Base-by-base conservation (phyloP, 92 coral and sea anemone genomes). In the Parazoanthus darwini region DNA sequence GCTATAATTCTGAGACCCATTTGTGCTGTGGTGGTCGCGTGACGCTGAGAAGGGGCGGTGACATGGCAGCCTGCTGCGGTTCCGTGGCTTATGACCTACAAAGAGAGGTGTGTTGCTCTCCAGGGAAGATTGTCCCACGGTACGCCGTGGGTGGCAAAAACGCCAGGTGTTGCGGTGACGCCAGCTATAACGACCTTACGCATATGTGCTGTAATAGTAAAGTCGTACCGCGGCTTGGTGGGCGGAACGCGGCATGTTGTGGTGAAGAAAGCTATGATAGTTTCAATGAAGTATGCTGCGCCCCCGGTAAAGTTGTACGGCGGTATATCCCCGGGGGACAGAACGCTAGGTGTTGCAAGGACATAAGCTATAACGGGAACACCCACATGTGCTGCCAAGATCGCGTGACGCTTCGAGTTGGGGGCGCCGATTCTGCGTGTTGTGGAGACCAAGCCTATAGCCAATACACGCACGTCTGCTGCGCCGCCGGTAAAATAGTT, bases 401-500 rank as follows among this genome's bases (percentile, higher is more conserved):
- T 8, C 76, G 85, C 46, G 87, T 90, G 77, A 48, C 81, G 11
- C 37, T 29, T 13, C 83, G 74, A 73, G 8, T 38, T 18, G 91
- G 82, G 16, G 91, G 91, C 16, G 22, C 23, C 4, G 39, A 46
- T 14, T 82, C 87, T 22, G 42, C 58, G 10, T 90, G 92, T 25
- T 90, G 92, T 11, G 91, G 92, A 16, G 25, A 13, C 67, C 74
- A 79, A 35, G 58, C 85, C 9, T 87, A 87, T 44, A 79, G 82
- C 22, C 75, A 76, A 13, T 39, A 80, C 85, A 90, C 92, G 35
- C 87, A 90, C 6, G 58, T 90, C 25, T 90, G 92, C 91, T 90
- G 92, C 63, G 16, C 46, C 20, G 20, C 54, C 29, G 59, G 78
- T 11, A 87, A 56, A 22, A 38, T 78, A 18, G 90, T 88, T 43